Percentiles rank a stretch among this genome's conserved stretches.
phyloP scores from a whole-genome alignment of 1,140 invertebrate genomes.

The Latrodectus geometricus region DNA sequence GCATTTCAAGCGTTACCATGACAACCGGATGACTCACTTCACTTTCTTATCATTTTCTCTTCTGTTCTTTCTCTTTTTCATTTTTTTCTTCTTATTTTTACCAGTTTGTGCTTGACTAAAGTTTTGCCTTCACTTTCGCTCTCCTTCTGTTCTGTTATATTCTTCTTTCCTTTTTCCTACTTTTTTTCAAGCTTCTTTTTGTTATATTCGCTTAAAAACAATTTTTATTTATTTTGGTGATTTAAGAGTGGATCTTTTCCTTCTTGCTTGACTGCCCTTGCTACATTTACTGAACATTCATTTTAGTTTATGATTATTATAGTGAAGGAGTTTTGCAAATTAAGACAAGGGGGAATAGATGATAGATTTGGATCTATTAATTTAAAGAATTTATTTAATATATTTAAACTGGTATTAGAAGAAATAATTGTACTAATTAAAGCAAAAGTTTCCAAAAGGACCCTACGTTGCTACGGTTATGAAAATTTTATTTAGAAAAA shows the following conservation, averaged over 20 bases:
- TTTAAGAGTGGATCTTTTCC: neutral
- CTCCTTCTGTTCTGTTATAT: slow-evolving; percentile 5
- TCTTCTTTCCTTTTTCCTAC: neutral
- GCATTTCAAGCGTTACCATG: slow-evolving; percentile 11
- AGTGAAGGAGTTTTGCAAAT: too few species aligned
- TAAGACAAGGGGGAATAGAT: too few species aligned
- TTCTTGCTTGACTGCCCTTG: too few species aligned
- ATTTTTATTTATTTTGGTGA: slow-evolving; percentile 1
- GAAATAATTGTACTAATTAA: too few species aligned
- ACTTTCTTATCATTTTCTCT: slow-evolving; percentile 1
- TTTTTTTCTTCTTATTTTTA: neutral
- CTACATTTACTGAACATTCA: too few species aligned
- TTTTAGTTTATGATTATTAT: too few species aligned
- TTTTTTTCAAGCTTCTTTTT: neutral
- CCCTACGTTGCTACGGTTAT: too few species aligned
- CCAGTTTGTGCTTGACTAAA: neutral
- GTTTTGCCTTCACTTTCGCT: neutral
- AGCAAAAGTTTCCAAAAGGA: too few species aligned
- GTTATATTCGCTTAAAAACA: neutral
- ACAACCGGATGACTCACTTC: slow-evolving; percentile 31
- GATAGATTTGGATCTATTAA: too few species aligned
- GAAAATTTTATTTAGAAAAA: too few species aligned
- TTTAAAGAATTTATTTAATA: too few species aligned
- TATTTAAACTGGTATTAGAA: too few species aligned
- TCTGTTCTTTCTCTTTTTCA: neutral